phyloP scores from a whole-genome alignment of 2,113 vertebrate genomes.

The Candoia aspera region DNA sequence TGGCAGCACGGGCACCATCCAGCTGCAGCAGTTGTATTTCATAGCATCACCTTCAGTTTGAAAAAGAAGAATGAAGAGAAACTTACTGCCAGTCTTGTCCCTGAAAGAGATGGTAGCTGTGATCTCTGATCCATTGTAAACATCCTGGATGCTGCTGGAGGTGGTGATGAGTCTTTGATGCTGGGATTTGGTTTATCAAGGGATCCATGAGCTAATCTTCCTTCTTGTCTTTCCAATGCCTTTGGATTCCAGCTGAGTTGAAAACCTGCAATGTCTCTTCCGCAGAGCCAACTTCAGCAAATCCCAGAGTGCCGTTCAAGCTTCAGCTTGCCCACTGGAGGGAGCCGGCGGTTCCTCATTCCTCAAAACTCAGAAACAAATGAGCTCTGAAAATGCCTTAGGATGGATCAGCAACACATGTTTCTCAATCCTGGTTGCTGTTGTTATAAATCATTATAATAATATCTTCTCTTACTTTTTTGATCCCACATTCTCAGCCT shows the following conservation, averaged over 20 bases:
- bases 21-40: not conserved
- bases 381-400: not conserved
- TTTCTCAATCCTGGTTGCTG: not conserved
- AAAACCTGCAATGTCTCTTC: not conserved
- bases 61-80: not conserved
- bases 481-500: not conserved
- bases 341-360: not conserved
- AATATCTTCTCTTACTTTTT: not conserved
- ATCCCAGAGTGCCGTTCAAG: not conserved
- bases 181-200: not conserved
- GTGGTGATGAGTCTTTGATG: not conserved
- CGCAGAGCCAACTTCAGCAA: not conserved
- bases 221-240: not conserved
- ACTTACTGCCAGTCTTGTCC: not conserved
- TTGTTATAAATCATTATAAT: not conserved
- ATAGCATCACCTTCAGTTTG: not conserved
- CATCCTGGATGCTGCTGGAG: not conserved
- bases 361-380: not conserved
- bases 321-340: conserved; percentile 13
- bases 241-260: fast-evolving
- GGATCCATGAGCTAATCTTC: conserved; percentile 1
- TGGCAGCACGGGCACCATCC: not conserved
- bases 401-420: fast-evolving
- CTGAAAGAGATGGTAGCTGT: not conserved
- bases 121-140: not conserved